phyloP scores from a whole-genome alignment of 1,140 invertebrate genomes.

The Lepidurus arcticus region DNA sequence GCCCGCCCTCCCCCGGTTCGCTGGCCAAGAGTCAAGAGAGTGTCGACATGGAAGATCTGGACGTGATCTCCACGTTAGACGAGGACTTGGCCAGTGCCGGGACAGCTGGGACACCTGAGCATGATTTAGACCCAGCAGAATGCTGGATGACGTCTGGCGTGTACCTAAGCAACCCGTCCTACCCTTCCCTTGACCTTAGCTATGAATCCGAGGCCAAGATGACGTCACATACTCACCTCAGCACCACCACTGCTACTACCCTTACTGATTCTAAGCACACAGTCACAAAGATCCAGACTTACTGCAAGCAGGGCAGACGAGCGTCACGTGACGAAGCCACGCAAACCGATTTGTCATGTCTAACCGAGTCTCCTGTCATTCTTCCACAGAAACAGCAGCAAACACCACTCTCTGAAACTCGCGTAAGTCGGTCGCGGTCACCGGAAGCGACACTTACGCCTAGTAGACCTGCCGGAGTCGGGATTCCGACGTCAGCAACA shows the following conservation, averaged over 20 bases:
- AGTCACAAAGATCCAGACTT: neutral
- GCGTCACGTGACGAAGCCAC: slow-evolving; percentile 34
- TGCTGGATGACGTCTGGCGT: neutral
- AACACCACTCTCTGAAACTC: neutral
- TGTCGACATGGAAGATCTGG: slow-evolving; percentile 8
- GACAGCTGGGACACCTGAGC: neutral
- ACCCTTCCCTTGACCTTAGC: neutral
- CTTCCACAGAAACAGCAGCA: slow-evolving; percentile 4
- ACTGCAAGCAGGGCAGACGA: slow-evolving; percentile 11
- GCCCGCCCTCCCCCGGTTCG: slow-evolving; percentile 22
- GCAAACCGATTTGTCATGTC: slow-evolving; percentile 33
- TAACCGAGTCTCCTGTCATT: slow-evolving; percentile 27
- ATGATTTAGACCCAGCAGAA: neutral
- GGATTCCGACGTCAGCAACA: neutral
- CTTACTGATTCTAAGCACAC: neutral
- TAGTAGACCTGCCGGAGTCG: neutral
- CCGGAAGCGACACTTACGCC: neutral
- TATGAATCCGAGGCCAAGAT: neutral
- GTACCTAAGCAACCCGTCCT: neutral
- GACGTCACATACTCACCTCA: neutral
- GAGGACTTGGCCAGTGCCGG: neutral
- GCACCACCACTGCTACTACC: neutral
- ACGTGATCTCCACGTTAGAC: neutral
- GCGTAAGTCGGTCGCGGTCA: neutral
- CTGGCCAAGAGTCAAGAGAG: neutral